Evolutionary conservation across 2,113 vertebrate genomes (phyloP), one percentile per base, ranked within the genome.

Genomic region (Cyprinodon variegatus): DNA sequence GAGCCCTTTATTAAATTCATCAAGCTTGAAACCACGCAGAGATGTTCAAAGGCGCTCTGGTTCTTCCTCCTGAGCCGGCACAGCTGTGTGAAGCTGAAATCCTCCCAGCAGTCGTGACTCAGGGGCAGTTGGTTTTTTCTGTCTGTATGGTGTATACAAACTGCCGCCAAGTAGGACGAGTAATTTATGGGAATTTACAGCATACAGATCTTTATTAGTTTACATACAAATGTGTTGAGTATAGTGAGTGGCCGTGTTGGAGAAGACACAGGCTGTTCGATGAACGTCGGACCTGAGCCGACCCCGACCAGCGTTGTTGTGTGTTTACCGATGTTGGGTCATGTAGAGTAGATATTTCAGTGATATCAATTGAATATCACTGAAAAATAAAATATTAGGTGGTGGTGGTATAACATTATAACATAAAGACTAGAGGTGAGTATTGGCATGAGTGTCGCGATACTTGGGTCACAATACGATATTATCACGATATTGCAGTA

Each of bases 31-130:
- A 11, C 74, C 41, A 53, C 69, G 77, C 46, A 41, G 60, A 62
- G 77, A 66, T 61, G 68, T 65, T 79, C 76, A 67, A 69, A 83
- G 83, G 75, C 78, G 12, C 79, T 73, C 48, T 10, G 66, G 72
- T 63, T 86, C 78, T 74, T 84, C 79, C 82, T 74, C 4, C 68
- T 46, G 70, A 86, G 72, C 69, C 88, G 82, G 77, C 88, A 91
- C 83, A 14, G 38, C 39, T 72, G 81, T 81, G 88, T 89, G 87
- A 91, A 91, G 91, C 76, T 14, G 63, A 77, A 82, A 76, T 68
- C 68, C 66, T 15, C 79, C 72, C 68, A 70, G 77, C 76, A 70
- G 78, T 76, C 69, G 53, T 37, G n/a, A 81, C 70, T 91, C 83
- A 79, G 11, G 68, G 81, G 45, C 29, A 29, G 80, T 71, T 73